Conservation (phyloP, 2,888 invertebrate genomes). For the Dicyrtoma fusca region DNA sequence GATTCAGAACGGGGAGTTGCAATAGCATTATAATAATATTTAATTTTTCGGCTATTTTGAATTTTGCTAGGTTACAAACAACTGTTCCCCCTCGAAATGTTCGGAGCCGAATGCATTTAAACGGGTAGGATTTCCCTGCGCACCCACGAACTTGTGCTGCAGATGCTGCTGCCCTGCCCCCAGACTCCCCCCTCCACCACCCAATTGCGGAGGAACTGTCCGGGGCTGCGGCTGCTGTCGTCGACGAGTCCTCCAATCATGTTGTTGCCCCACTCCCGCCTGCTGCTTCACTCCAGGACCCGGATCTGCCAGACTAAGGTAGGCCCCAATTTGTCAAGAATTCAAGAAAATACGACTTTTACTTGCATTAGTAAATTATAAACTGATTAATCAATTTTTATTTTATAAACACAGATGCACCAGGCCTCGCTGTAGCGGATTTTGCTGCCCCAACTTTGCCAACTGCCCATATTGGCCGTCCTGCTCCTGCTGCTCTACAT, state of each 20-base stretch:
- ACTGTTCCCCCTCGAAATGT: background rate
- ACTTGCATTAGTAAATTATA: background rate
- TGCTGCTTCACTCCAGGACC: constrained; percentile 10
- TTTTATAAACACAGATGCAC: background rate
- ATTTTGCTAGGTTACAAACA: too few relatives aligned
- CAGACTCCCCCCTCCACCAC: background rate
- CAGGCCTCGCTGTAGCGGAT: background rate
- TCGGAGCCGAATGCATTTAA: background rate
- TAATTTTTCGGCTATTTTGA: too few relatives aligned
- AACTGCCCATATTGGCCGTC: constrained; percentile 1
- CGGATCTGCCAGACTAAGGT: background rate
- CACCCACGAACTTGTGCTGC: background rate
- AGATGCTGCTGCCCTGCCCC: constrained; percentile 9
- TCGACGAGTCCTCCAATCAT: background rate
- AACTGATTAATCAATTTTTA: background rate
- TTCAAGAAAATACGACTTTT: background rate
- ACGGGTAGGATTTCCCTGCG: background rate
- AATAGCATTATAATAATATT: too few relatives aligned
- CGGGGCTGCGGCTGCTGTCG: constrained; percentile 2
- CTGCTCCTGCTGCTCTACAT: background rate
- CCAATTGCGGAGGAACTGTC: background rate
- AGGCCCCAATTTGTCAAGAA: background rate
- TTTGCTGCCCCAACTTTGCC: constrained; percentile 2
- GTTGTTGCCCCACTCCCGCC: background rate
- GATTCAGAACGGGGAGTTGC: too few relatives aligned